Evolutionary conservation across 2,797 vertebrate genomes (phyloP).

Genomic region (Microchirus variegatus): DNA sequence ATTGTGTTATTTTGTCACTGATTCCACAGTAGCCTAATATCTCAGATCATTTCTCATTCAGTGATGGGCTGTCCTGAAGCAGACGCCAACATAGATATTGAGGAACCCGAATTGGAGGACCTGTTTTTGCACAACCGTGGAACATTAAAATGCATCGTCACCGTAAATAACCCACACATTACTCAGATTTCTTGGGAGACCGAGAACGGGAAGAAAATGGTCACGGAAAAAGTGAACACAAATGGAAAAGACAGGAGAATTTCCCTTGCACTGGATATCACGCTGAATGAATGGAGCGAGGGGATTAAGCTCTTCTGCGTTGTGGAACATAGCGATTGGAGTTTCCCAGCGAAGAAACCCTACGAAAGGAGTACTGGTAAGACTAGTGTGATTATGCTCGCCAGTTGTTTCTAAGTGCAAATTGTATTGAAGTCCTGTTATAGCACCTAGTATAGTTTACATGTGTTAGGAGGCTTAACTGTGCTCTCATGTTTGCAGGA

Average conservation of each 20-base stretch:
- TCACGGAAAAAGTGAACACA: accelerated
- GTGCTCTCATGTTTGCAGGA: conserved; percentile 70
- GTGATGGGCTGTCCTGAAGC: accelerated
- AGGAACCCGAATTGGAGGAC: conserved; percentile 41
- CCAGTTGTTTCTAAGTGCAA: neutral
- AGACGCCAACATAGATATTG: neutral
- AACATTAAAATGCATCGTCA: conserved; percentile 41
- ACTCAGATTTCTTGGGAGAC: neutral
- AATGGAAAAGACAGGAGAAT: accelerated
- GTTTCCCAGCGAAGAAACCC: accelerated
- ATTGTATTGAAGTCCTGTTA: neutral
- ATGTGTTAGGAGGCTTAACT: conserved; percentile 38
- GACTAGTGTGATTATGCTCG: conserved; percentile 8
- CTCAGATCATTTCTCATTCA: conserved; percentile 5
- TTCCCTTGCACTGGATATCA: conserved; percentile 4
- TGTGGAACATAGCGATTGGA: accelerated
- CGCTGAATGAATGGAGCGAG: conserved; percentile 55
- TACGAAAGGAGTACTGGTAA: conserved; percentile 62
- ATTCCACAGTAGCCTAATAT: neutral
- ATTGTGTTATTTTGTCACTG: neutral
- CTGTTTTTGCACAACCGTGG: conserved; percentile 13
- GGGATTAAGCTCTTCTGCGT: conserved; percentile 26
- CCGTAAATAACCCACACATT: accelerated
- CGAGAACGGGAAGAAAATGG: accelerated
- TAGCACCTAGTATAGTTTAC: neutral